phyloP scores from a whole-genome alignment of 2,888 invertebrate genomes.

The Yponomeuta cagnagella region DNA sequence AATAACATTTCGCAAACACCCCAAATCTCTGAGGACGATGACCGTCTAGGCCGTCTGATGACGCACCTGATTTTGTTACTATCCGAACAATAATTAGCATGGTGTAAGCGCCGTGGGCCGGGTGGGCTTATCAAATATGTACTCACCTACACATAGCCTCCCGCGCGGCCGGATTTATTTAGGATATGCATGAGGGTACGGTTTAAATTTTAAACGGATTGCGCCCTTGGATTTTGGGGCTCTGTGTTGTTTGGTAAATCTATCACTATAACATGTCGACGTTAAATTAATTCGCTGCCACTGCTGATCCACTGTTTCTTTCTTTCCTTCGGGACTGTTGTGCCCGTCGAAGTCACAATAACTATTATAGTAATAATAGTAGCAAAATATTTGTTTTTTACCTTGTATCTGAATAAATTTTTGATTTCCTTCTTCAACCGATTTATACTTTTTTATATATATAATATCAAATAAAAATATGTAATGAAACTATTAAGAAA shows the following conservation, averaged over 20 bases:
- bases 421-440: too few relatives aligned
- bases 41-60: not conserved
- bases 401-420: too few relatives aligned
- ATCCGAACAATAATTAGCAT: constrained; percentile 18
- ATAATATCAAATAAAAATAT: not conserved
- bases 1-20: not conserved
- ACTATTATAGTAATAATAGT: not conserved
- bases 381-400: too few relatives aligned
- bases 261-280: constrained; percentile 48
- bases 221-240: constrained; percentile 69
- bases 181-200: constrained; percentile 75
- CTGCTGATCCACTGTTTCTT: not conserved
- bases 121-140: constrained; percentile 73
- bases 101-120: constrained; percentile 39
- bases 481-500: not conserved
- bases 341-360: not conserved
- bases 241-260: constrained; percentile 66
- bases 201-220: constrained; percentile 76
- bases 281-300: constrained; percentile 2
- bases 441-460: not conserved
- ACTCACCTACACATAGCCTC: constrained; percentile 56
- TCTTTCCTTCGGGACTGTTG: not conserved
- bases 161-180: constrained; percentile 69
- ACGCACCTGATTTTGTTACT: constrained; percentile 7
- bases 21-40: constrained; percentile 7